Evolutionary conservation across 1,140 invertebrate genomes (phyloP).

Genomic region (Meloidogyne floridensis): DNA sequence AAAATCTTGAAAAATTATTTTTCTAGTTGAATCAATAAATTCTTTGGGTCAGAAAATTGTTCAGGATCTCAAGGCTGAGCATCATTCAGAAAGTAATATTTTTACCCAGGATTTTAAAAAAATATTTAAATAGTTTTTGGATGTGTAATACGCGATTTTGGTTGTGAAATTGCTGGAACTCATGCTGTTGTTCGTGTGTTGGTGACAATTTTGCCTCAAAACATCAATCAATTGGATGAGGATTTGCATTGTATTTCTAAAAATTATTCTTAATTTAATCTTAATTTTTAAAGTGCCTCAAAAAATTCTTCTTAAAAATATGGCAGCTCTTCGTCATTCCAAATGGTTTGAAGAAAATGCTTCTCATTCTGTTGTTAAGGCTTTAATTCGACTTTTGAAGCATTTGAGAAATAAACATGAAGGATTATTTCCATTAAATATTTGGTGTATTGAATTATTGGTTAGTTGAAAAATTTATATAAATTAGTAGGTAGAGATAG

Average conservation of each 20-base stretch:
- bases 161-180: conserved; percentile 61
- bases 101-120: not conserved
- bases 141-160: conserved; percentile 53
- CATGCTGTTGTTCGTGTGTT: conserved; percentile 84
- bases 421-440: conserved; percentile 83
- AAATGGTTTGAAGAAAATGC: conserved; percentile 98
- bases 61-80: conserved; percentile 77
- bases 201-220: conserved; percentile 88
- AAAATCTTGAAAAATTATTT: conserved; percentile 16
- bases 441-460: conserved; percentile 94
- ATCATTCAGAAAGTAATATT: conserved; percentile 40
- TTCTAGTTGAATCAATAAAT: conserved; percentile 81
- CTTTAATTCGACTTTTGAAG: conserved; percentile 84
- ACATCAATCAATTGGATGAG: conserved; percentile 86
- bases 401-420: conserved; percentile 86
- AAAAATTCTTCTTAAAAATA: conserved; percentile 82
- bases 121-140: conserved; percentile 47
- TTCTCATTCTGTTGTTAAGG: conserved; percentile 93
- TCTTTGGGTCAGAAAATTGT: conserved; percentile 84
- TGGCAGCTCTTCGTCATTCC: conserved; percentile 87
- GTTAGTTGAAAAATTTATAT: conserved; percentile 65
- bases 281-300: conserved; percentile 72
- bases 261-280: not conserved
- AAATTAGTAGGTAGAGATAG: not conserved
- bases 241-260: conserved; percentile 77